Evolutionary conservation across 2,797 vertebrate species (phyloP), one percentile per base, ranked within the genome.

Genomic region (Macrochelys suwanniensis): DNA sequence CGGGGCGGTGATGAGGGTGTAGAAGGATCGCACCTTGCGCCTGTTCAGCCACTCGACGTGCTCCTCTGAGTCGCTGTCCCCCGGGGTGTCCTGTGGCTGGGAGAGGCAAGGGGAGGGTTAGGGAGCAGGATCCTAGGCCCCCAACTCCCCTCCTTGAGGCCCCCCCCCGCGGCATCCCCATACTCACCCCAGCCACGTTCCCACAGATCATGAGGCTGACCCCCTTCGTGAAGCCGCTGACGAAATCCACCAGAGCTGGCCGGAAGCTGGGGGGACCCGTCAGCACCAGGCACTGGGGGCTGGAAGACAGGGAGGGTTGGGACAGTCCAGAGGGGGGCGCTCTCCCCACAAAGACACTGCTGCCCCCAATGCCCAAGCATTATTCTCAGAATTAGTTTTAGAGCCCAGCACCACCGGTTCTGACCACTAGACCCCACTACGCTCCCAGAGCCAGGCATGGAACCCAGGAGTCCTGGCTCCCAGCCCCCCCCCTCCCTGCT

Each of bases 151-250:
- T 47, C 26, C 37, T 9, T 13, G 2, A 17, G n/a, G 13, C 15
- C 11, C 2, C 37, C 12, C 45, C 54, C 57, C 17, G 13, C 17
- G 13, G 31, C 19, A 11, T 26, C 54, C 13, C 16, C 31, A 15
- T 21, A 92, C 98, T 92, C 76, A 99, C 98, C 97, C 93, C 98
- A 54, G 98, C 83, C 49, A 98, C 97, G 91, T 98, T 98, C 25
- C 98, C 98, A 76, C 98, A 99, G 93, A 98, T 98, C 98, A 98
- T 98, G 61, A 98, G 98, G 92, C 98, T 98, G 76, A 97, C 94
- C 3, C 98, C 98, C 91, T 99, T 99, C 9, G 98, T 99, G 93
- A 99, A 98, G 76, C 97, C 96, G 5, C 96, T 95, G 11, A 98
- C 98, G 91, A 98, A 99, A 95, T 98, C 98, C 84, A 98, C 98